These are phyloP conservation scores for Scaptomyza cyrtandrae DNA, from an alignment of 2,888 invertebrate species.

Conservation along the genomic window DNA sequence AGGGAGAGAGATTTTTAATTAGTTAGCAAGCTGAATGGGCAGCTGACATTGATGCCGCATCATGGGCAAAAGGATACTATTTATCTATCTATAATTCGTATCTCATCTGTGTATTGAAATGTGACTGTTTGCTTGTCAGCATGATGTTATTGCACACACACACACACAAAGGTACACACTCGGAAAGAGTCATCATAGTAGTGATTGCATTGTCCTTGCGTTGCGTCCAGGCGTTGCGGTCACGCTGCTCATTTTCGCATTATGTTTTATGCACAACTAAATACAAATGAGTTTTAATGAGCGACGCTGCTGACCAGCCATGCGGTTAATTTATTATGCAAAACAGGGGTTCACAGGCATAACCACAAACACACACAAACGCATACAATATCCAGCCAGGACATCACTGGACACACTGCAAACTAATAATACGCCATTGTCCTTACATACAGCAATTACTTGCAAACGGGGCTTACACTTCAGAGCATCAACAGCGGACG, in stretches of 20 bases:
- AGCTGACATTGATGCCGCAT: not conserved
- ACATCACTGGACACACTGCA: slow-evolving; percentile 17
- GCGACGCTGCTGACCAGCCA: slow-evolving; percentile 58
- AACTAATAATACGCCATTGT: slow-evolving; percentile 71
- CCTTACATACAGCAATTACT: slow-evolving; percentile 72
- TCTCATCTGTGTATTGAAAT: slow-evolving; percentile 4
- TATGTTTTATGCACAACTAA: slow-evolving; percentile 78
- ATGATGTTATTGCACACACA: slow-evolving; percentile 37
- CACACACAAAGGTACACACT: not conserved
- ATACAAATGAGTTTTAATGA: slow-evolving; percentile 79
- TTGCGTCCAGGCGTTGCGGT: slow-evolving; percentile 39
- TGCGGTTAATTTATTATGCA: slow-evolving; percentile 78
- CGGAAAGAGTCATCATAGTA: slow-evolving; percentile 2
- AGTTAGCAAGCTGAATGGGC: not conserved
- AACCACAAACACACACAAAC: slow-evolving; percentile 6
- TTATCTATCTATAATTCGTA: slow-evolving; percentile 3
- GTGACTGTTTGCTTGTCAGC: slow-evolving; percentile 35
- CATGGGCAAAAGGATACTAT: not conserved
- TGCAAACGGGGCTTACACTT: slow-evolving; percentile 47
- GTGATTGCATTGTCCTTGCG: slow-evolving; percentile 37
- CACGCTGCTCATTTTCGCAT: slow-evolving; percentile 77
- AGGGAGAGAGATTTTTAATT: slow-evolving; percentile 28
- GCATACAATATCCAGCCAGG: no score
- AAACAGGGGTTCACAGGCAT: slow-evolving; percentile 55
- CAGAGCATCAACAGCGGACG: slow-evolving; percentile 13